Evolutionary conservation across 2,797 vertebrate genomes (phyloP).

Genomic region (Oreochromis mossambicus): DNA sequence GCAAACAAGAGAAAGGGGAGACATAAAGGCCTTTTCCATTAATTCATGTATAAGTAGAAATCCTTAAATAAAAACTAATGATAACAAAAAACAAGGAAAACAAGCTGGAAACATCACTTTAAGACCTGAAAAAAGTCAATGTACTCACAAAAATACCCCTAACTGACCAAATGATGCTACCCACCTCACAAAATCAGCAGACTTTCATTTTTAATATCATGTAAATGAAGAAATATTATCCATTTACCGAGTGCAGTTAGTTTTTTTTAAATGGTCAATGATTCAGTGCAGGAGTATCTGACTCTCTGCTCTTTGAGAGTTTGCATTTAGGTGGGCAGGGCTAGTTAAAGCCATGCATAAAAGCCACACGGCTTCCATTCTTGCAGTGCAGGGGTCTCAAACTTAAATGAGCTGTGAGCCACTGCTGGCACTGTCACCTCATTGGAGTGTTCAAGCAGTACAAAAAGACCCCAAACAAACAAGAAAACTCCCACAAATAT

Average conservation of each 20-base stretch:
- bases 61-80: background rate
- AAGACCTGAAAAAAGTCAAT: background rate
- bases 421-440: background rate
- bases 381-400: background rate
- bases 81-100: background rate
- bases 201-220: background rate
- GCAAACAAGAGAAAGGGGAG: background rate
- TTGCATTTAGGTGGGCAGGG: background rate
- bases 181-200: background rate
- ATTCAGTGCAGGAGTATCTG: background rate
- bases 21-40: background rate
- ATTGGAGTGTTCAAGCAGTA: background rate
- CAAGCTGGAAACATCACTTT: background rate
- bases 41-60: background rate
- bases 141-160: background rate
- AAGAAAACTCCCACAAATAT: background rate
- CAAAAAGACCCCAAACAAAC: background rate
- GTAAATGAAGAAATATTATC: background rate
- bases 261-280: accelerated
- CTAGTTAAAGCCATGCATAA: background rate
- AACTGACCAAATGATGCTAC: background rate
- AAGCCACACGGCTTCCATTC: background rate
- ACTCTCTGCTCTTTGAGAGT: accelerated
- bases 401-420: background rate
- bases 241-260: background rate